Percentiles rank a stretch among this genome's conserved stretches.
Conservation (phyloP, 2,113 vertebrate genomes). For the Podarcis cretensis region DNA sequence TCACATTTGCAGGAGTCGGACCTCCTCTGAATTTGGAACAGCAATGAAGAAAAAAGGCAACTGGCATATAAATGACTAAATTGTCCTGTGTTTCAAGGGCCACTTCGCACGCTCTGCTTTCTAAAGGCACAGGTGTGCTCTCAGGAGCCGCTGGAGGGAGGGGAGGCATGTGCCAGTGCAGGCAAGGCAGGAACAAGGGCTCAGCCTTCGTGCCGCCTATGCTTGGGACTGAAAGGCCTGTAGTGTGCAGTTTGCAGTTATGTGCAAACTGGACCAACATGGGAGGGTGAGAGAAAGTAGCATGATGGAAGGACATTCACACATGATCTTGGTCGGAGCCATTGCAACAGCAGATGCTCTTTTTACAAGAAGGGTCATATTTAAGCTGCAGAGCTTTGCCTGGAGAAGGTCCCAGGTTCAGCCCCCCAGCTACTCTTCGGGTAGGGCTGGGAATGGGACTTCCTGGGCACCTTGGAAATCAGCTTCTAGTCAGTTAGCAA, state of each 20-base stretch:
- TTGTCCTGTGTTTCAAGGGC: slow-evolving; percentile 42
- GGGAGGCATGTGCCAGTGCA: neutral
- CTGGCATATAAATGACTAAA: slow-evolving; percentile 64
- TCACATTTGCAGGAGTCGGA: slow-evolving; percentile 67
- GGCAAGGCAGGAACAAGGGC: neutral
- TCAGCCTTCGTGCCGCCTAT: too few relatives aligned
- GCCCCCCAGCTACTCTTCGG: neutral
- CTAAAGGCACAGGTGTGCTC: slow-evolving; percentile 5
- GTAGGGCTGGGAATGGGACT: neutral
- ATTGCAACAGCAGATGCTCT: neutral
- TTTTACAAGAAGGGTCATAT: neutral
- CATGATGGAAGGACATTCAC: neutral
- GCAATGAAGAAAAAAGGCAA: slow-evolving; percentile 65
- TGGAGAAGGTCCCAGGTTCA: neutral
- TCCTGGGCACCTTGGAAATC: too few relatives aligned
- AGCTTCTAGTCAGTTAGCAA: too few relatives aligned
- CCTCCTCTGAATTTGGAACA: slow-evolving; percentile 70
- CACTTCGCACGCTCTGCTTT: neutral
- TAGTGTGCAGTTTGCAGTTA: too few relatives aligned
- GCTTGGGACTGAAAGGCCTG: too few relatives aligned
- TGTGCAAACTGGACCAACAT: too few relatives aligned
- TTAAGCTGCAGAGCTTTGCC: too few relatives aligned
- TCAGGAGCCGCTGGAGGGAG: neutral
- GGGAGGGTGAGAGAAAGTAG: neutral
- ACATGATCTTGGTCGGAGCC: too few relatives aligned